A percentile compares a stretch with the other conserved stretches of the same genome.
Conservation (phyloP, 2,888 invertebrate genomes). For the Hyppa rectilinea region DNA sequence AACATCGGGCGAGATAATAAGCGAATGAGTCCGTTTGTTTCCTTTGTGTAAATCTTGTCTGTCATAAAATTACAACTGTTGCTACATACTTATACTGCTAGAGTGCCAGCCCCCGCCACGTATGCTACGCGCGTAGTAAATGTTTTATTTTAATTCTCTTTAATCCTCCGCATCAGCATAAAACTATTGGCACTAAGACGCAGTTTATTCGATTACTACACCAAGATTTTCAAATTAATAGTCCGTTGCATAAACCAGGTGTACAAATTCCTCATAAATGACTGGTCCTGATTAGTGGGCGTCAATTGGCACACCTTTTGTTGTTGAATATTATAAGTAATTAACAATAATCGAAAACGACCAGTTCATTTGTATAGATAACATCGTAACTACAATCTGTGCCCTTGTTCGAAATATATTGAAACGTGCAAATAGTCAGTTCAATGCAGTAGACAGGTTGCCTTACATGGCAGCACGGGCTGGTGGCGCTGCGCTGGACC, state of each 20-base stretch:
- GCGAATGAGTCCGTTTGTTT: conserved; percentile 75
- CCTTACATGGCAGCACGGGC: conserved; percentile 42
- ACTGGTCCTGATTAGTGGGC: conserved; percentile 39
- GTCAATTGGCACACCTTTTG: conserved; percentile 42
- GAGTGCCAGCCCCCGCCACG: conserved; percentile 35
- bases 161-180: conserved; percentile 27
- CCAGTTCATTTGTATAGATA: conserved; percentile 51
- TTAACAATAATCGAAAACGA: conserved; percentile 46
- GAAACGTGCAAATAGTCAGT: conserved; percentile 38
- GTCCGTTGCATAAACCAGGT: conserved; percentile 19
- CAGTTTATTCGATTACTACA: conserved; percentile 7
- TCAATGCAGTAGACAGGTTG: conserved; percentile 33
- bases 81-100: conserved; percentile 58
- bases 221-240: conserved; percentile 11
- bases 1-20: conserved; percentile 81
- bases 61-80: conserved; percentile 76
- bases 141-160: conserved; percentile 44
- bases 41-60: conserved; percentile 76
- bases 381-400: conserved; percentile 48
- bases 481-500: conserved; percentile 11
- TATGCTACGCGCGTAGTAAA: conserved; percentile 44
- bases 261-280: conserved; percentile 35
- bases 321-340: conserved; percentile 44
- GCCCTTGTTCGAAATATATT: conserved; percentile 50
- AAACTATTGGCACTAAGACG: conserved; percentile 15